Evolutionary conservation across 2,888 invertebrate genomes (phyloP).

Genomic region (Gymnosoma rotundatum): DNA sequence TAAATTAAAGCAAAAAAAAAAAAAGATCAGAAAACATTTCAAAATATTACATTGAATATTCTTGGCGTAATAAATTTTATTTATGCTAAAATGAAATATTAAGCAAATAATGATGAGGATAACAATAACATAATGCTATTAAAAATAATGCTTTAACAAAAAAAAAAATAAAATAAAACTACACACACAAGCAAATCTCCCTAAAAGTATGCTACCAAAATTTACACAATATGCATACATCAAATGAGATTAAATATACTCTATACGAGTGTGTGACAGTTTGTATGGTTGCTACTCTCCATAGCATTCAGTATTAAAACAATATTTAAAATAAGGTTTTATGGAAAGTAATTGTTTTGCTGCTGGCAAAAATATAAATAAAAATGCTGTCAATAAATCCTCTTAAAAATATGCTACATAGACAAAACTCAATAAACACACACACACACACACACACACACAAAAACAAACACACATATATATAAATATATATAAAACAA

Average conservation of each 20-base stretch:
- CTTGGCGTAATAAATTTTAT: background rate
- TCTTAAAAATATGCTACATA: slow-evolving; percentile 16
- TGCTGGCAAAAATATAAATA: background rate
- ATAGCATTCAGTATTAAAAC: background rate
- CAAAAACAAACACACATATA: background rate
- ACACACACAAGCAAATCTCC: slow-evolving; percentile 19
- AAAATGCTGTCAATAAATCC: slow-evolving; percentile 35
- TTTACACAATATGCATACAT: slow-evolving; percentile 34
- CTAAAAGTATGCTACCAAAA: slow-evolving; percentile 52
- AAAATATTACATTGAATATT: background rate
- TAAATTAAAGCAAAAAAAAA: slow-evolving; percentile 19
- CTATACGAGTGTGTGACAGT: too few species aligned
- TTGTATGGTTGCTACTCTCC: background rate
- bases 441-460: background rate
- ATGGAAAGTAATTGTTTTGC: slow-evolving; percentile 45
- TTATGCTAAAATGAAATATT: slow-evolving; percentile 17
- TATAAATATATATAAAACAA: too few species aligned
- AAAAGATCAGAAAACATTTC: slow-evolving; percentile 6
- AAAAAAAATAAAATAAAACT: background rate
- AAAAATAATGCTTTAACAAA: slow-evolving; percentile 26
- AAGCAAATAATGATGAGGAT: slow-evolving; percentile 2
- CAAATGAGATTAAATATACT: slow-evolving; percentile 41
- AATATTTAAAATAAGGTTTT: slow-evolving; percentile 16
- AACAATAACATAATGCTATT: slow-evolving; percentile 26
- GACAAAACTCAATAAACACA: background rate